Percentiles rank a stretch among this genome's conserved stretches.
These are phyloP conservation scores for Oreochromis tanganicae DNA, from an alignment of 2,113 vertebrate genomes.

Conservation along the genomic window DNA sequence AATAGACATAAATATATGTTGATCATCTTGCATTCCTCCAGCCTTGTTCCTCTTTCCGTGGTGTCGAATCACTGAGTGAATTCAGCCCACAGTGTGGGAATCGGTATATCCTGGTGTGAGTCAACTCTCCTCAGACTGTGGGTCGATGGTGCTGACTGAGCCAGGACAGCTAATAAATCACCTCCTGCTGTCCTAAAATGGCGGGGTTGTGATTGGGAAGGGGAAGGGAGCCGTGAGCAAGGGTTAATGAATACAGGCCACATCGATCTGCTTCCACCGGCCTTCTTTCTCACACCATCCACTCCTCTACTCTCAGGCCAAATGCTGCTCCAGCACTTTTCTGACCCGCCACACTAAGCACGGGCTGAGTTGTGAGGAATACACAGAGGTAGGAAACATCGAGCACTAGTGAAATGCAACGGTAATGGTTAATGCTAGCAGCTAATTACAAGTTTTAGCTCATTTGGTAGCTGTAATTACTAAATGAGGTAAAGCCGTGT, in stretches of 20 bases:
- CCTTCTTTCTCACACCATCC: conserved; percentile 38
- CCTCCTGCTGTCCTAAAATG: conserved; percentile 65
- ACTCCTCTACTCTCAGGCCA: conserved; percentile 54
- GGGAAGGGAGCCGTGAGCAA: conserved; percentile 64
- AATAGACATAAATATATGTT: neutral
- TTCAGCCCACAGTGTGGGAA: conserved; percentile 53
- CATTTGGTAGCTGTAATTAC: conserved; percentile 24
- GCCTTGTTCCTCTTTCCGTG: conserved; percentile 10
- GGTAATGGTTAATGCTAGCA: conserved; percentile 38
- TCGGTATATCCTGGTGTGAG: conserved; percentile 63
- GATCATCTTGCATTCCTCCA: neutral
- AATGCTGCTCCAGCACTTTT: conserved; percentile 71
- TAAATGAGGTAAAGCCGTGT: neutral
- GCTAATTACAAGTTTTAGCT: conserved; percentile 25
- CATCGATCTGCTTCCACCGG: conserved; percentile 66
- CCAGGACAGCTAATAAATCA: conserved; percentile 76
- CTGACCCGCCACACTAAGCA: conserved; percentile 67
- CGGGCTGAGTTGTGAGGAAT: conserved; percentile 34
- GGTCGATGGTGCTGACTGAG: conserved; percentile 72
- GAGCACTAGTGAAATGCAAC: conserved; percentile 13
- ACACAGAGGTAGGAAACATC: conserved; percentile 11
- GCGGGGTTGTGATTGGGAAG: conserved; percentile 62
- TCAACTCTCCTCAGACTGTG: conserved; percentile 65
- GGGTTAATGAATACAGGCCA: conserved; percentile 74
- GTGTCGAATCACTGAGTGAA: conserved; percentile 25